Evolutionary conservation across 1,140 invertebrate species (phyloP), one percentile per base, ranked within the genome.

Genomic region (Neodiprion pinetum): DNA sequence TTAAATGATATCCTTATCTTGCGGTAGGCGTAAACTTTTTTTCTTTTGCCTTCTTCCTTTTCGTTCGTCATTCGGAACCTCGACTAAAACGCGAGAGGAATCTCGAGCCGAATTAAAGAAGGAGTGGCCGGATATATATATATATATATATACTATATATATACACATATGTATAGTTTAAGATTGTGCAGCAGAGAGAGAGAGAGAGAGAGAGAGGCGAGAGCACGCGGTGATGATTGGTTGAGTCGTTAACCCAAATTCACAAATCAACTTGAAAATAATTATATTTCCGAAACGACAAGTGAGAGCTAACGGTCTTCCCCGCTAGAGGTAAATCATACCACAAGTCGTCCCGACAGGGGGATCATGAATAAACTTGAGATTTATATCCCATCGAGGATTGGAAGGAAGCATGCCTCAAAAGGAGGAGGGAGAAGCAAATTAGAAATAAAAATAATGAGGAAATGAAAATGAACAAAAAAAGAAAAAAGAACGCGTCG

Each of bases 251-350:
- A 61, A 61, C 53, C 53, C 53, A 61, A 61, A 61, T 61, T 61
- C 53, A 61, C 53, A 61, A 61, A 61, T 61, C 53, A 61, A 61
- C 11, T 61, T 61, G 53, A 61, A 61, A 61, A 61, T 61, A 61
- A 61, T 61, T 61, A 61, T 61, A 61, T 61, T 61, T 61, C 53
- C 8, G 53, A 61, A 61, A 61, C 53, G 53, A 61, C 53, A 61
- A 61, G 53, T 61, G 53, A 61, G 53, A 61, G 53, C 53, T 61
- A 61, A 61, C 53, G 53, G 53, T 61, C 11, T 61, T 61, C 5
- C 11, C 53, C 11, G 53, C 53, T 61, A 17, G 53, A 61, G 28
- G 28, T 40, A 40, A 1, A 40, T 40, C 5, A 40, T 40, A 40
- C 28, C 28, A 40, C 5, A 40, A 40, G 28, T 40, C 28, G 28